Conservation (phyloP, 1,140 invertebrate genomes). For the Lethrus apterus region DNA sequence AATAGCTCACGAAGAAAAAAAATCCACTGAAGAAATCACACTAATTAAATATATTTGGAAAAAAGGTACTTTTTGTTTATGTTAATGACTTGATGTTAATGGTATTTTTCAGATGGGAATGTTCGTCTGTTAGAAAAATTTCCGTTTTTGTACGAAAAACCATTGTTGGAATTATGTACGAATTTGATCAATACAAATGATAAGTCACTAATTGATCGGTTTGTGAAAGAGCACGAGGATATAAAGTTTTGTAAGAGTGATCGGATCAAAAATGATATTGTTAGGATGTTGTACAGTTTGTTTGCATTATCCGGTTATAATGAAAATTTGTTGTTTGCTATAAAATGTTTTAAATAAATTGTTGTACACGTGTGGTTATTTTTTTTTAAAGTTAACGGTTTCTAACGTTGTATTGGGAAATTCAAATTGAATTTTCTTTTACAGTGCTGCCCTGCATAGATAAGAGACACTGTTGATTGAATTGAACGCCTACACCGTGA, state of each 20-base stretch:
- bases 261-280: not conserved
- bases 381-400: too few species aligned
- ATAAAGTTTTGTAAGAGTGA: slow-evolving; percentile 1
- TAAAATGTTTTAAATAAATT: slow-evolving; percentile 1
- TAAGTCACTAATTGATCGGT: not conserved
- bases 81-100: not conserved
- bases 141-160: slow-evolving; percentile 6
- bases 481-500: too few species aligned
- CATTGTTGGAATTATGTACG: slow-evolving; percentile 1
- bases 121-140: not conserved
- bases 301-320: slow-evolving; percentile 1
- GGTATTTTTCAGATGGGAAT: not conserved
- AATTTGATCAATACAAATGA: not conserved
- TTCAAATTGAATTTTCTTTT: too few species aligned
- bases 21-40: not conserved
- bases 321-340: not conserved
- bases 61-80: slow-evolving; percentile 1
- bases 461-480: too few species aligned
- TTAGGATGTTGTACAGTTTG: slow-evolving; percentile 1
- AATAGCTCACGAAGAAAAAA: slow-evolving; percentile 7
- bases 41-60: slow-evolving; percentile 6
- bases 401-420: too few species aligned
- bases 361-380: too few species aligned
- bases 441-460: too few species aligned
- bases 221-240: not conserved